Evolutionary conservation across 2,113 vertebrate genomes (phyloP), one percentile per base, ranked within the genome.

Genomic region (Heterotis niloticus): DNA sequence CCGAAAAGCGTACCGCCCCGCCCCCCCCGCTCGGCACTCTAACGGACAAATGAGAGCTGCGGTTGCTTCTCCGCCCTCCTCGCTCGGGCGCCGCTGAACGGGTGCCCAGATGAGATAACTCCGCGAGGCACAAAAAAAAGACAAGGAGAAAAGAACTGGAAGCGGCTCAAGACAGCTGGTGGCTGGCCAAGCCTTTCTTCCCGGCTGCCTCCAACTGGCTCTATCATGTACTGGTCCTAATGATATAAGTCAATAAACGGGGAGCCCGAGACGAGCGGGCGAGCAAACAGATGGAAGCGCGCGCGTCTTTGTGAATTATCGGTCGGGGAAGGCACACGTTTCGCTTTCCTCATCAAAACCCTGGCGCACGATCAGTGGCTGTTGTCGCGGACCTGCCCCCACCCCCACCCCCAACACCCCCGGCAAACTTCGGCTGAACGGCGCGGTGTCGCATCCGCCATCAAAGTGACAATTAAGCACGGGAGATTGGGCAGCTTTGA

Each of bases 91-190:
- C n/a, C 1, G 76, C 85, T 87, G 83, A 89, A 86, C 81, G 89
- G 81, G 90, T 92, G 92, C 88, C 91, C 90, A 91, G 86, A 89
- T 91, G 91, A 92, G 92, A 93, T 93, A 92, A 92, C 88, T 90
- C 65, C 1, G 83, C 80, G 82, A 82, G 87, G 82, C 85, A 86
- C 62, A 64, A 72, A 78, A 75, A 59, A 66, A 79, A 69, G 79
- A 76, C 74, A 70, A 79, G 54, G 57, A 68, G 65, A 81, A 59
- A 59, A 57, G n/a, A 56, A 17, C 82, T 85, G 78, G 81, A 80
- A 68, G 84, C 86, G 79, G 65, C 71, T 71, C 69, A 29, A 59
- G 72, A 74, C 52, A n/a, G 51, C 82, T 90, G 92, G 91, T 88
- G 82, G 79, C 75, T 0, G 76, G 88, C 91, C 91, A 91, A 89